Percentiles rank a stretch among this genome's conserved stretches.
These are phyloP conservation scores for Chromis chromis DNA, from an alignment of 2,797 vertebrate genomes.

Conservation along the genomic window DNA sequence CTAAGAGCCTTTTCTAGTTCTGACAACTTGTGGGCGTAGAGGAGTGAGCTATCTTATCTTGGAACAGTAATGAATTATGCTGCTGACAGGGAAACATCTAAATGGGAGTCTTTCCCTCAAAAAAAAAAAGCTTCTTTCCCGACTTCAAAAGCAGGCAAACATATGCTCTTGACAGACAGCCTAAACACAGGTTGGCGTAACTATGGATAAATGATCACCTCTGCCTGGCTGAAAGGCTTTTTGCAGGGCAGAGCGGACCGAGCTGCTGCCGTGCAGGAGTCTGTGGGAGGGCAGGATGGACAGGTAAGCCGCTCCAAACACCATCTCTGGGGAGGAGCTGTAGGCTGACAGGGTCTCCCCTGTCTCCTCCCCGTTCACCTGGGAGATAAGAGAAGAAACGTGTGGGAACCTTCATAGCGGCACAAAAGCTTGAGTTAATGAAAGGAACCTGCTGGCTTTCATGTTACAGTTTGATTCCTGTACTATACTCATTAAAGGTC, in stretches of 20 bases:
- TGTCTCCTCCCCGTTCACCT: constrained; percentile 89
- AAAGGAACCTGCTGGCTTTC: constrained; percentile 10
- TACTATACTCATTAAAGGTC: no score
- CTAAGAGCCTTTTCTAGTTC: constrained; percentile 1
- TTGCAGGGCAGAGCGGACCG: constrained; percentile 82
- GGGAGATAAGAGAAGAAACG: constrained; percentile 35
- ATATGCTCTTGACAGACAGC: not conserved
- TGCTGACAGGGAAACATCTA: constrained; percentile 8
- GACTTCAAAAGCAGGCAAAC: not conserved
- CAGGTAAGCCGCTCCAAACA: constrained; percentile 92
- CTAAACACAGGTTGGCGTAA: not conserved
- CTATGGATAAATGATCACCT: constrained; percentile 78
- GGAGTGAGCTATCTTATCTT: not conserved
- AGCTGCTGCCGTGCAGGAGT: constrained; percentile 88
- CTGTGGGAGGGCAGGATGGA: constrained; percentile 90
- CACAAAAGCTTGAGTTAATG: constrained; percentile 9
- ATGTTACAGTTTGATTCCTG: not conserved
- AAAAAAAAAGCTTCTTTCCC: not conserved
- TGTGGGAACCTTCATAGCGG: constrained; percentile 2
- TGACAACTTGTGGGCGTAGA: constrained; percentile 4
- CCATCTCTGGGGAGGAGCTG: constrained; percentile 89
- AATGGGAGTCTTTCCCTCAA: not conserved
- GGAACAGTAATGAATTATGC: not conserved
- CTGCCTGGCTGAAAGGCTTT: constrained; percentile 81
- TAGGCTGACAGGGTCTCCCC: constrained; percentile 91